Evolutionary conservation across 2,113 vertebrate species (phyloP).

Genomic region (Chunga burmeisteri): DNA sequence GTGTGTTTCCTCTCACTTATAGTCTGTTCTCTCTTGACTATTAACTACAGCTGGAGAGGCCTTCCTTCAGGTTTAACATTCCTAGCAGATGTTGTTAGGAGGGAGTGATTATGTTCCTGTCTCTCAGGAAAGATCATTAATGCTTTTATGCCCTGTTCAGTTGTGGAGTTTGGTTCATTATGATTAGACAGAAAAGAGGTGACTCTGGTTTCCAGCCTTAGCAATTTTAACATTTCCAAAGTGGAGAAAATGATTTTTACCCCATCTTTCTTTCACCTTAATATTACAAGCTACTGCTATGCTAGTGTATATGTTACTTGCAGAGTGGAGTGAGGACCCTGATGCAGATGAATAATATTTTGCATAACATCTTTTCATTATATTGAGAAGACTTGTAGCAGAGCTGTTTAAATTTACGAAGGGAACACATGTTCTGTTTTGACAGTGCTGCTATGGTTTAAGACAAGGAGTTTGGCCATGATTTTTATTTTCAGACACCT

Average conservation of each 20-base stretch:
- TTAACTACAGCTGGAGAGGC: background rate
- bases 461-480: background rate
- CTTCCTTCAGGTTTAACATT: background rate
- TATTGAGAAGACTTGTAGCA: background rate
- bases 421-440: background rate
- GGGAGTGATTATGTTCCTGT: background rate
- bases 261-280: background rate
- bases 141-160: background rate
- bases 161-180: background rate
- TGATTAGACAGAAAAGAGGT: background rate
- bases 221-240: background rate
- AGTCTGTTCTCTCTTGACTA: background rate
- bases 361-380: background rate
- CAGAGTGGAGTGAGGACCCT: background rate
- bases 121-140: background rate
- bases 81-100: background rate
- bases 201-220: background rate
- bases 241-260: background rate
- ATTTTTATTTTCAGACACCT: background rate
- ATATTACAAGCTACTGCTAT: background rate
- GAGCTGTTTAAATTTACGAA: background rate
- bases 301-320: background rate
- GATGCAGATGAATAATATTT: background rate
- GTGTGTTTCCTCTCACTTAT: background rate
- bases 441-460: background rate